Evolutionary conservation across 2,888 invertebrate genomes (phyloP), one percentile per base, ranked within the genome.

Genomic region (Amphipyra berbera): DNA sequence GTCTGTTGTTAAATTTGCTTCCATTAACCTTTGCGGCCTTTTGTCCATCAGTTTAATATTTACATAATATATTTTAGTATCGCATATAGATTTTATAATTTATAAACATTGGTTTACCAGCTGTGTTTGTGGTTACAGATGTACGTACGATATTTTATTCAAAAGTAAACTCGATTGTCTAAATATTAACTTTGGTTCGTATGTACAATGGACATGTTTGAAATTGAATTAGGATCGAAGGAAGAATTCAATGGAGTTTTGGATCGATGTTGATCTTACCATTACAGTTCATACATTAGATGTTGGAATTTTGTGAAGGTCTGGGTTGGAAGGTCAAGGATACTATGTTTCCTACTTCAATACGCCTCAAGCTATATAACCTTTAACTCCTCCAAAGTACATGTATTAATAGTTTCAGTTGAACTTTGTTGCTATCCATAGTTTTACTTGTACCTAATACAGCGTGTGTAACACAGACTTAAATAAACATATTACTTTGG

Each of bases 51-150:
- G 9, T 27, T 14, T 58, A 48, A 38, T 56, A 75, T 74, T 70
- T 58, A 58, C 44, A 27, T 27, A 49, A 53, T 54, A 61, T 69
- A 69, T 58, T 21, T 65, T 73, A 66, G 57, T 42, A 59, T 15
- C 44, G 45, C 58, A 76, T 71, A 78, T 56, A 68, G 68, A 65
- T 42, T 60, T 61, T 47, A 48, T 76, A 79, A 79, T 60, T 61
- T 47, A 48, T 76, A 79, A 79, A 80, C 70, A 79, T 10, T 33
- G 14, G n/a, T 58, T 40, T 14, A 38, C 56, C 71, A 65, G 33
- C 67, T 71, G 61, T 68, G 72, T 74, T 71, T 79, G 62, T 66
- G 15, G 41, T 5, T 15, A 49, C 65, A 57, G 52, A 58, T 56
- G 59, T 47, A 15, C 38, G 40, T 30, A 21, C 38, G 40, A 54